Evolutionary conservation across 1,140 invertebrate genomes (phyloP).

Genomic region (Anagrus nilaparvatae): DNA sequence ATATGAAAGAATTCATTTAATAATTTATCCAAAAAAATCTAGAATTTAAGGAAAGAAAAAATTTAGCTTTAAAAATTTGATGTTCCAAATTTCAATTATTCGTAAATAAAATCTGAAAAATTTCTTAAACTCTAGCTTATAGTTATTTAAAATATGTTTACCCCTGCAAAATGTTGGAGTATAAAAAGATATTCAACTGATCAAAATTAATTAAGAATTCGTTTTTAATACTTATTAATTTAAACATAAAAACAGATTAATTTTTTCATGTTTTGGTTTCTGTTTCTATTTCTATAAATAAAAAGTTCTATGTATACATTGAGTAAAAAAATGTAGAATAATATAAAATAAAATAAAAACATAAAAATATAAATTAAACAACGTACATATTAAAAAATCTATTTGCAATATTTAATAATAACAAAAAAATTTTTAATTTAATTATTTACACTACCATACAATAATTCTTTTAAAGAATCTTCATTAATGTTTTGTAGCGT

Average conservation of each 20-base stretch:
- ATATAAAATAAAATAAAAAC: slow-evolving; percentile 5
- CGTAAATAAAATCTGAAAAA: too few relatives aligned
- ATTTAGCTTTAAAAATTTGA: too few relatives aligned
- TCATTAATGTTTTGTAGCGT: slow-evolving; percentile 41
- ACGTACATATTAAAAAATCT: slow-evolving; percentile 1
- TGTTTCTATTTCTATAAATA: neutral
- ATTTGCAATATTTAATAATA: neutral
- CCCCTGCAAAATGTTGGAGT: too few relatives aligned
- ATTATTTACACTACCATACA: slow-evolving; percentile 35
- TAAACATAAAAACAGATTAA: neutral
- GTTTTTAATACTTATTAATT: neutral
- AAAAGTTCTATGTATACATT: slow-evolving; percentile 2
- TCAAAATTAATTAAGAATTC: neutral
- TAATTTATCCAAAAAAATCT: too few relatives aligned
- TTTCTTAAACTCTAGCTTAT: too few relatives aligned
- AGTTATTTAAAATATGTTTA: too few relatives aligned
- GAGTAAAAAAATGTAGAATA: neutral
- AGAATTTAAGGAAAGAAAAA: too few relatives aligned
- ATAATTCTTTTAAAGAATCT: slow-evolving; percentile 42
- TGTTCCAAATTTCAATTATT: too few relatives aligned
- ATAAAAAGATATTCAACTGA: too few relatives aligned
- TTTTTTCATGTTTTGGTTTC: neutral
- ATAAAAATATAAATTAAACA: neutral
- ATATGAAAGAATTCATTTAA: too few relatives aligned
- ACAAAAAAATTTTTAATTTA: slow-evolving; percentile 17